A percentile compares a stretch with the other conserved stretches of the same genome.
Conservation (phyloP, 37 sponge, comb jelly and placozoan genomes). For the Diacarnus erythraeanus region DNA sequence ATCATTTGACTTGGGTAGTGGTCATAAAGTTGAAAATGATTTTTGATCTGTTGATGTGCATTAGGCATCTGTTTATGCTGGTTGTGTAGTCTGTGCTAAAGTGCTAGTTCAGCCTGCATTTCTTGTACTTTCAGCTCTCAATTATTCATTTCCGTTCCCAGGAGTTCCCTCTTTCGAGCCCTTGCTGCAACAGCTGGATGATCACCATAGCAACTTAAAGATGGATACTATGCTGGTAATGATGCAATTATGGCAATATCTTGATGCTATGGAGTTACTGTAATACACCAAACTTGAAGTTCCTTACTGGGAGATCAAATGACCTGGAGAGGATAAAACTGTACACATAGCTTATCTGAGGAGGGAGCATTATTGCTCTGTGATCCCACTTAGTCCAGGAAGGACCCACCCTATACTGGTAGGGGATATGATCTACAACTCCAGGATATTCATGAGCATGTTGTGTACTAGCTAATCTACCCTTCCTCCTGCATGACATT, state of each 20-base stretch:
- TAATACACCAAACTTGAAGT: conserved; percentile 79
- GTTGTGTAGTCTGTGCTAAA: background rate
- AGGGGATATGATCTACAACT: too few relatives aligned
- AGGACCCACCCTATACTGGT: too few relatives aligned
- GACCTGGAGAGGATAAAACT: background rate
- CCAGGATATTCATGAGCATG: background rate
- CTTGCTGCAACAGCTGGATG: conserved; percentile 74
- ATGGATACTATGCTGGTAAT: conserved; percentile 80
- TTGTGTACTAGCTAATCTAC: background rate
- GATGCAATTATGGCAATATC: conserved; percentile 80
- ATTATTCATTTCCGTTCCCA: conserved; percentile 2
- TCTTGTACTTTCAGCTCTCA: background rate
- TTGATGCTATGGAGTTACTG: conserved; percentile 28
- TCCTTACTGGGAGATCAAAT: conserved; percentile 66
- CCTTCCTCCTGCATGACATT: background rate
- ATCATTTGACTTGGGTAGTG: background rate
- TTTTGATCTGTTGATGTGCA: background rate
- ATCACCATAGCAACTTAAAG: conserved; percentile 47
- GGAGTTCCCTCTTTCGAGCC: conserved; percentile 88
- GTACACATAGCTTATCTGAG: conserved; percentile 78
- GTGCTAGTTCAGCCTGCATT: background rate
- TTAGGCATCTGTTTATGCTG: background rate
- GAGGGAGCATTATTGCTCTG: conserved; percentile 82
- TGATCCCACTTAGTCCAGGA: conserved; percentile 8
- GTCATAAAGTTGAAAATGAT: background rate